These are phyloP conservation scores for Troilus luridus DNA, from an alignment of 2,888 invertebrate species.

Conservation along the genomic window DNA sequence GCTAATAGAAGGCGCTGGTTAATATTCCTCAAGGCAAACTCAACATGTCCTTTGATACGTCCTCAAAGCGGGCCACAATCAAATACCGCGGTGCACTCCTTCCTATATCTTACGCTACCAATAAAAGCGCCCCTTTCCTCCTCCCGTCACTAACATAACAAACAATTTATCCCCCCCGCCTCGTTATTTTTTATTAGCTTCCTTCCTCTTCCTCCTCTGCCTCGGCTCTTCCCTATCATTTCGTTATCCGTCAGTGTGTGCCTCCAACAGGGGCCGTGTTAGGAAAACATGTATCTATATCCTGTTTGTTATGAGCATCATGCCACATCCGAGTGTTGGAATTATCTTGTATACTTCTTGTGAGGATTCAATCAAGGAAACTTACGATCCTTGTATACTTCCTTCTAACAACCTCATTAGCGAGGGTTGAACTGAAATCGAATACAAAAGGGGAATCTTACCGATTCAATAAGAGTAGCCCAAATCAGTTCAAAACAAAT, in stretches of 20 bases:
- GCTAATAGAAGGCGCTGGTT: conserved; percentile 53
- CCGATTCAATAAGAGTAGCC: no score
- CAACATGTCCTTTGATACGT: conserved; percentile 48
- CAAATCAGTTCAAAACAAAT: no score
- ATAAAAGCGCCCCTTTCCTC: neutral
- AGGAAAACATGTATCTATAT: conserved; percentile 22
- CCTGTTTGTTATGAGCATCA: conserved; percentile 4
- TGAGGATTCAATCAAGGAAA: no score
- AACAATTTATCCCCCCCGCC: conserved; percentile 57
- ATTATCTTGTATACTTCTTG: no score
- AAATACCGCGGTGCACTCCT: conserved; percentile 18
- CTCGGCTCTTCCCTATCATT: neutral
- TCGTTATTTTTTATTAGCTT: conserved; percentile 61
- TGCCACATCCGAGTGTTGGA: neutral
- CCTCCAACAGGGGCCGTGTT: conserved; percentile 8
- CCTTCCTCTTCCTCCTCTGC: conserved; percentile 39
- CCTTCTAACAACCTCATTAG: conserved; percentile 12
- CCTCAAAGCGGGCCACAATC: conserved; percentile 50
- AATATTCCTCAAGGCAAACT: conserved; percentile 54
- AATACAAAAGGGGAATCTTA: neutral
- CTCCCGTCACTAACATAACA: conserved; percentile 57
- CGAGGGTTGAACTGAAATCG: neutral
- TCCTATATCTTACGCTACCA: conserved; percentile 41
- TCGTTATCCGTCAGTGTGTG: conserved; percentile 39
- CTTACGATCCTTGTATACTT: neutral